Evolutionary conservation across 37 sponge, comb jelly and placozoan species (phyloP), one percentile per base, ranked within the genome.

Genomic region (Diacarnus erythraeanus): DNA sequence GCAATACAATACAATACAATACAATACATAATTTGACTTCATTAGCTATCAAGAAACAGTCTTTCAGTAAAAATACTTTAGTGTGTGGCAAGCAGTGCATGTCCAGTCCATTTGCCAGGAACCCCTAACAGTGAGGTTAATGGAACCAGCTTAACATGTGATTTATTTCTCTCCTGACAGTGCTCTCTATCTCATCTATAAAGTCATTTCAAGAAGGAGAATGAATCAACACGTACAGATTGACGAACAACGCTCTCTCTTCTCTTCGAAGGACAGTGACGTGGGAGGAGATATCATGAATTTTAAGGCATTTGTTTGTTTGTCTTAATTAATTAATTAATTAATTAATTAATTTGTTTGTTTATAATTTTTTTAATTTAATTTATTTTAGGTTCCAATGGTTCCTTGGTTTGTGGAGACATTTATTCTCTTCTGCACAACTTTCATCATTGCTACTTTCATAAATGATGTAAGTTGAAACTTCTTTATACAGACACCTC

Each of bases 351-450:
- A n/a, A n/a, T n/a, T n/a, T n/a, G n/a, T n/a, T n/a, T n/a, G n/a
- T n/a, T n/a, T n/a, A n/a, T n/a, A n/a, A n/a, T n/a, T n/a, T n/a
- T n/a, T n/a, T n/a, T n/a, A n/a, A n/a, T n/a, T n/a, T n/a, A n/a
- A n/a, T n/a, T n/a, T n/a, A n/a, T n/a, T n/a, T 47, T 12, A 83
- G 84, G 67, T 77, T 29, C 80, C 84, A 15, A 64, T 27, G 10
- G 33, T 76, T 27, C 42, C 81, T 17, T 93, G 94, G 94, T 74
- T 89, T 22, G 59, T 79, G 9, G 94, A 89, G 72, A 89, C 90
- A 0, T 67, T 65, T 67, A 44, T 74, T 20, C 63, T 89, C 38
- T 93, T 93, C 76, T 78, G 44, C 18, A 21, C 64, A 2, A 80
- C 86, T n/a, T 93, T 93, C 66, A 30, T 86, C 3, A 38, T 80